Evolutionary conservation across 2,888 invertebrate species (phyloP).

Genomic region (Sericinus montela): DNA sequence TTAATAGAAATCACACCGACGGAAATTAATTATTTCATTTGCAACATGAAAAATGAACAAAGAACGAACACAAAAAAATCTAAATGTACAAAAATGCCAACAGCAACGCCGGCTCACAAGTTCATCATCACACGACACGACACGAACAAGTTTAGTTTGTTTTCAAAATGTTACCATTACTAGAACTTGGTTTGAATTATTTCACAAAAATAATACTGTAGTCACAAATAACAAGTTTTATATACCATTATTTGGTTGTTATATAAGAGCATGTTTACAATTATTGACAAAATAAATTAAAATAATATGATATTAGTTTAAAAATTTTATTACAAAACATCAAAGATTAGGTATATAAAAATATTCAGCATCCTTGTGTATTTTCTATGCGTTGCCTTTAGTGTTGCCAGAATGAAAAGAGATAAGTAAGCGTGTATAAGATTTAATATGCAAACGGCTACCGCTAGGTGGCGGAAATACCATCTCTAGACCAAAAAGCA

Average conservation of each 20-base stretch:
- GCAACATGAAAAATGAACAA: slow-evolving; percentile 65
- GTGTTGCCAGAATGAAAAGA: too few relatives aligned
- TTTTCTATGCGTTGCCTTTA: too few relatives aligned
- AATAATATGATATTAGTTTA: too few relatives aligned
- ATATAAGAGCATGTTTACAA: neutral
- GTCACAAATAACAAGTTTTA: too few relatives aligned
- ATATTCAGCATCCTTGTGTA: too few relatives aligned
- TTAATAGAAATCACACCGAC: slow-evolving; percentile 63
- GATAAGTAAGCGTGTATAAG: too few relatives aligned
- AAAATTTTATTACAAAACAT: too few relatives aligned
- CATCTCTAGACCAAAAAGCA: too few relatives aligned
- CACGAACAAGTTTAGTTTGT: slow-evolving; percentile 65
- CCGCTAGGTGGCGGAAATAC: too few relatives aligned
- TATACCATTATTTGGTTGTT: neutral
- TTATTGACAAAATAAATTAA: neutral
- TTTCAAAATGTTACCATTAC: slow-evolving; percentile 72
- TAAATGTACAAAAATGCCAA: slow-evolving; percentile 68
- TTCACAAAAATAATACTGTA: neutral
- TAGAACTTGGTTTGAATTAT: slow-evolving; percentile 31
- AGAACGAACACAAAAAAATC: slow-evolving; percentile 67
- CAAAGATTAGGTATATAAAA: too few relatives aligned
- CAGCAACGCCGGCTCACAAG: slow-evolving; percentile 76
- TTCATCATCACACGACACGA: slow-evolving; percentile 59
- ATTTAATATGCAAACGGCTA: too few relatives aligned
- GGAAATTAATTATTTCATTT: slow-evolving; percentile 67